Base-by-base conservation (phyloP, 2,113 vertebrate genomes). In the Oreochromis niloticus region DNA sequence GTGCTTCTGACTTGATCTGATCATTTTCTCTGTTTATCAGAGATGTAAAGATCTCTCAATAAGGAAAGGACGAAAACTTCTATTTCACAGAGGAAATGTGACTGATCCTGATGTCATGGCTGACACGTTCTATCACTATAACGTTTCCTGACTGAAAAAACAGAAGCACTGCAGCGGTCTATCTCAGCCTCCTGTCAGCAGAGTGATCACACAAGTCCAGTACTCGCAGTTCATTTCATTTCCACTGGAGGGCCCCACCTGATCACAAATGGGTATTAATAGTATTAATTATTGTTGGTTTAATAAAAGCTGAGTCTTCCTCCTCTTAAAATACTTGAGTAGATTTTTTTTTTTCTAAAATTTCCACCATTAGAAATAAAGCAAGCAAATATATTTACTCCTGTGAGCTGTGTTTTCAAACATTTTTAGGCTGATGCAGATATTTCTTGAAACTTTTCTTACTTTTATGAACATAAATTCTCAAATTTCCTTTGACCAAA, bases 171-270 rank as follows among this genome's bases (percentile, higher is more conserved):
- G 30, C 30, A 61, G 30, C 0, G 5, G 59, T 11, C 5, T 36
- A 9, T 19, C 5, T 0, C 9, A 34, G 30, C 59, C 30, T 63
- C 0, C 30, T 6, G 17, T 34, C 30, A 34, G 59, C 59, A 63
- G 59, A 17, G 9, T 4, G 16, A 19, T 34, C 30, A 1, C 30
- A 2, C 16, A 19, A 34, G 22, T 56, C 22, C 54, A 13, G 22
- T 24, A 24, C 54, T 13, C 24, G 17, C 61, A 39, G 32, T 66
- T 66, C 1, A 2, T 39, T 66, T 66, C 3, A 39, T 66, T n/a
- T 7, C 61, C 17, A 66, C 61, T n/a, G 9, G 32, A 7, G 34
- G 61, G 19, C 17, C 32, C 32, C 61, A 66, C 61, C 17, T 66
- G 17, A 36, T 66, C 61, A 66, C 61, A n/a, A 66, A 66, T 1